Conservation (phyloP, 1,140 invertebrate species). For the Ceratoteleas bidentatus region DNA sequence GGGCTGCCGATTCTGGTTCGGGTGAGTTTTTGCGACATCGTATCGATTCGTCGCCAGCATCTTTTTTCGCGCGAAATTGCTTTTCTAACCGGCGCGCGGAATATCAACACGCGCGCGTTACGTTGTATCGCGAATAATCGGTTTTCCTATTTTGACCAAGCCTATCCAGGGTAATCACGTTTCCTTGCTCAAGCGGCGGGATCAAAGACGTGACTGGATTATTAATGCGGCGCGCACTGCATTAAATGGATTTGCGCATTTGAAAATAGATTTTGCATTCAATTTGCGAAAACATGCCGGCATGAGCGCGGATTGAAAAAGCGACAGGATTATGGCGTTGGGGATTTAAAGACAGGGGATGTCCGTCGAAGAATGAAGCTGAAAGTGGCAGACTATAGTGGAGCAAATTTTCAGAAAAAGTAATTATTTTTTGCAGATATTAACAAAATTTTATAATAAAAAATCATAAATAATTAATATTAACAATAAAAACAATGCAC, state of each 20-base stretch:
- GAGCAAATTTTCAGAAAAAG: too few species aligned
- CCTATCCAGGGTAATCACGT: constrained; percentile 67
- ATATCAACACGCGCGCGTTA: constrained; percentile 46
- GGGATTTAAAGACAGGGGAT: too few species aligned
- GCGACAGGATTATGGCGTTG: too few species aligned
- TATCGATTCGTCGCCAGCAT: too few species aligned
- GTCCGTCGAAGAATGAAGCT: too few species aligned
- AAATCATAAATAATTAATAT: too few species aligned
- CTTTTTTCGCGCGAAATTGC: too few species aligned
- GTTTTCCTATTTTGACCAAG: constrained; percentile 70
- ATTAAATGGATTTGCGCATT: constrained; percentile 59
- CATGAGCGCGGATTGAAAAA: too few species aligned
- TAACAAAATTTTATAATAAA: too few species aligned
- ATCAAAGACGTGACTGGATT: constrained; percentile 63
- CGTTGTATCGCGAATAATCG: constrained; percentile 65
- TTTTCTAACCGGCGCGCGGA: constrained; percentile 43
- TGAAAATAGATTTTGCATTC: constrained; percentile 63
- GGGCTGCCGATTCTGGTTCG: constrained; percentile 83
- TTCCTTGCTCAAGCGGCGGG: constrained; percentile 56
- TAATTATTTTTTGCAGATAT: too few species aligned
- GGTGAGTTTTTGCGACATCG: constrained; percentile 67
- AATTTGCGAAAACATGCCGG: constrained; percentile 38
- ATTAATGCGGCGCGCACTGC: constrained; percentile 42
- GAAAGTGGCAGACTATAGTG: too few species aligned
- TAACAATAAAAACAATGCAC: too few species aligned